phyloP scores from a whole-genome alignment of 2,888 invertebrate genomes.

The Atrina japonica region DNA sequence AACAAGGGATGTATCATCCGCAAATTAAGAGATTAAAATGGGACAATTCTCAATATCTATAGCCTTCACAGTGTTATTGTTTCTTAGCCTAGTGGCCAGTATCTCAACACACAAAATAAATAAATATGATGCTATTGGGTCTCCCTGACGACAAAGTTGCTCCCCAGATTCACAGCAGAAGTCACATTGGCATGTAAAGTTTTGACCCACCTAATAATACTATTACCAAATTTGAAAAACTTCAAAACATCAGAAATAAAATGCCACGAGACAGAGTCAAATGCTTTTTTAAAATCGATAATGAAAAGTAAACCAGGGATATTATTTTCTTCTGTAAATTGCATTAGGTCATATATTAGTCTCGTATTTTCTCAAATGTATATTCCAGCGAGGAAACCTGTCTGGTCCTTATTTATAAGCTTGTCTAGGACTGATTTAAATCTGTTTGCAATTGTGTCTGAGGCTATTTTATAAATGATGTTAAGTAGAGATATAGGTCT shows the following conservation, averaged over 20 bases:
- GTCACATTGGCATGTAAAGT: slow-evolving; percentile 8
- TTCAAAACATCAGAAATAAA: slow-evolving; percentile 9
- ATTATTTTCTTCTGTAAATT: slow-evolving; percentile 6
- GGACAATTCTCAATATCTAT: slow-evolving; percentile 8
- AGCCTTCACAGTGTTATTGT: not conserved
- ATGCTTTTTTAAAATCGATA: slow-evolving; percentile 20
- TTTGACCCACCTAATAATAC: slow-evolving; percentile 27
- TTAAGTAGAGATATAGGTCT: slow-evolving; percentile 22
- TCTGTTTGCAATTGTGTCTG: slow-evolving; percentile 8
- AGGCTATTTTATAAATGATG: slow-evolving; percentile 17
- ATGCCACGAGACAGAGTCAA: slow-evolving; percentile 17
- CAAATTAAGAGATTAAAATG: not conserved
- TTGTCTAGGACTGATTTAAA: slow-evolving; percentile 23
- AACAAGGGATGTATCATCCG: not conserved
- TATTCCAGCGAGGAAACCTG: slow-evolving; percentile 17
- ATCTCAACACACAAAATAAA: slow-evolving; percentile 8
- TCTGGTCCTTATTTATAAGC: not conserved
- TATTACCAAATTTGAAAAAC: slow-evolving; percentile 13
- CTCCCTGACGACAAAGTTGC: slow-evolving; percentile 21
- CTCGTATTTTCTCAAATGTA: slow-evolving; percentile 27
- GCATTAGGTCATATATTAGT: slow-evolving; percentile 2
- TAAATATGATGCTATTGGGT: not conserved
- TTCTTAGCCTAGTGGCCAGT: not conserved
- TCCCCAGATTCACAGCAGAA: slow-evolving; percentile 15
- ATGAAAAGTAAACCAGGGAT: not conserved